phyloP scores from a whole-genome alignment of 2,888 invertebrate genomes.

The Troides helena region DNA sequence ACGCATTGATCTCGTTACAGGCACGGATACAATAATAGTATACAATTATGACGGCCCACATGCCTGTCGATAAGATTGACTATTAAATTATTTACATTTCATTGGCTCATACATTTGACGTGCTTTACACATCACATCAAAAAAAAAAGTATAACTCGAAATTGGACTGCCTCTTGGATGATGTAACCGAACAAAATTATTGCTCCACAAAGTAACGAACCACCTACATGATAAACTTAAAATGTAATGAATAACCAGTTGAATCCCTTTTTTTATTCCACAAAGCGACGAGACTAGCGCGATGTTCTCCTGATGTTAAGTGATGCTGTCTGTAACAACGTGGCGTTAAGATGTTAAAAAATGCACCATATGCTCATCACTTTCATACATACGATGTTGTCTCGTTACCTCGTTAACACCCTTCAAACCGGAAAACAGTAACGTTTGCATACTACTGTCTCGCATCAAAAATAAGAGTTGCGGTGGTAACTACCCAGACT shows the following conservation, averaged over 20 bases:
- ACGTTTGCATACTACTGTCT: too few species aligned
- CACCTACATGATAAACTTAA: background rate
- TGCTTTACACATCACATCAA: conserved; percentile 10
- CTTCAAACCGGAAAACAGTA: too few species aligned
- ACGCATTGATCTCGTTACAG: conserved; percentile 42
- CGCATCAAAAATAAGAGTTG: too few species aligned
- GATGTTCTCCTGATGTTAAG: too few species aligned
- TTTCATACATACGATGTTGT: too few species aligned
- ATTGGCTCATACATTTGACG: conserved; percentile 36
- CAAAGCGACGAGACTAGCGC: too few species aligned
- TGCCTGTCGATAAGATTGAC: conserved; percentile 45
- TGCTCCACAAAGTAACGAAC: background rate
- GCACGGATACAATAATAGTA: conserved; percentile 47
- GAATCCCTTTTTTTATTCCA: too few species aligned
- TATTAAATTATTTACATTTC: conserved; percentile 52
- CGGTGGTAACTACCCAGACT: too few species aligned
- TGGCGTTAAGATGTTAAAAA: too few species aligned
- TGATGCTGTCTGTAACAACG: too few species aligned
- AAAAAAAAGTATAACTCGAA: conserved; percentile 1
- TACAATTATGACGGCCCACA: conserved; percentile 48
- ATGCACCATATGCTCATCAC: too few species aligned
- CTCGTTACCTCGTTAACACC: too few species aligned
- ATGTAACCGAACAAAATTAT: background rate
- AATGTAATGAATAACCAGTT: background rate
- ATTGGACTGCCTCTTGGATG: background rate